Base-by-base conservation (phyloP, 2,113 vertebrate genomes). In the Pollimyrus isidori region DNA sequence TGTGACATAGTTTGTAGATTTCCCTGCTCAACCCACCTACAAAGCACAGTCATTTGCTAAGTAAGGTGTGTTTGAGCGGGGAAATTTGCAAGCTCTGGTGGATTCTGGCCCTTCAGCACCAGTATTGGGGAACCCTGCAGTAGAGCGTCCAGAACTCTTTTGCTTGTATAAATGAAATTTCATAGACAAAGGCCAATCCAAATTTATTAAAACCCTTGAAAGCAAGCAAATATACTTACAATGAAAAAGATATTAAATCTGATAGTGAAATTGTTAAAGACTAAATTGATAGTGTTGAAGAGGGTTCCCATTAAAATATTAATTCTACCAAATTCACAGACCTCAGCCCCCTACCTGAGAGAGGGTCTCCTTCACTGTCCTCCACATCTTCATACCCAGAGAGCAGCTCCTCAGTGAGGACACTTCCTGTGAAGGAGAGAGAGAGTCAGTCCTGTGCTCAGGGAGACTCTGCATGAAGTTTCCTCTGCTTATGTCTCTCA, bases 331-430 rank as follows among this genome's bases (percentile, higher is more conserved):
- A 19, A 13, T 87, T 2, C 35, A 39, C 17, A 87, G 19, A 65
- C 19, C 53, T 65, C 56, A 17, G 17, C 39, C 86, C 52, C 86
- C 10, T 88, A 88, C 87, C 87, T 69, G 58, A 88, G 39, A 88
- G 87, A 26, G 56, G 39, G 58, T 46, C 53, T 65, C 87, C 87
- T 3, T 88, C 56, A 45, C 58, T 46, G 39, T 88, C 21, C 9
- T 23, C 42, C 58, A 88, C 58, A 13, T 88, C 58, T 5, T 88
- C 87, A 88, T 65, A 88, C 87, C 42, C 46, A 9, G 46, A 48
- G 46, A 7, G 46, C 46, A 48, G 46, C 46, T 48, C 46, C 46
- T 48, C 46, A 48, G 46, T 1, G 46, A 48, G 7, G 46, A 48
- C 46, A 48, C 46, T 48, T 48, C 46, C 46, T 48, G 46, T 48